Percentiles rank a stretch among this genome's conserved stretches.
phyloP scores from a whole-genome alignment of 2,113 vertebrate species.

The Myiagra hebetior region DNA sequence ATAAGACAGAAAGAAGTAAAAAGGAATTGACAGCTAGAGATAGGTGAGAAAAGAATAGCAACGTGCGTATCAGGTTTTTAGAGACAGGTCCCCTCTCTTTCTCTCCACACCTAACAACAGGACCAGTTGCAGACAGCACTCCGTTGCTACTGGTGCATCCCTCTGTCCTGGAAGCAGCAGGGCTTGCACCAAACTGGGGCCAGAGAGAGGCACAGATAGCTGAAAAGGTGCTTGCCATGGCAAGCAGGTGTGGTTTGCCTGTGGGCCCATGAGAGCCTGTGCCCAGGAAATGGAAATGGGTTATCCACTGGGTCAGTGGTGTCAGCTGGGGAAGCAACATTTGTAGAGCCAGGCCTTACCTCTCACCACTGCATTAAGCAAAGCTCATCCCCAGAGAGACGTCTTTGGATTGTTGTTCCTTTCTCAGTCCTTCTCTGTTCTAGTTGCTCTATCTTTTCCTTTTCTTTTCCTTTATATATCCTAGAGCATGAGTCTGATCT shows the following conservation, averaged over 20 bases:
- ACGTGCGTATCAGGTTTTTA: not conserved
- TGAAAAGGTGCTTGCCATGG: fast-evolving
- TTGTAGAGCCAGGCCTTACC: not conserved
- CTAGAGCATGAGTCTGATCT: not conserved
- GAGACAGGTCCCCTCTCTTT: not conserved
- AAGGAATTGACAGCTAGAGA: not conserved
- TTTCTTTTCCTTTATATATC: not conserved
- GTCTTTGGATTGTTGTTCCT: not conserved
- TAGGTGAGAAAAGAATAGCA: not conserved
- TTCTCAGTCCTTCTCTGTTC: not conserved
- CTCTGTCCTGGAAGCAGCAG: no score
- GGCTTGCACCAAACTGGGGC: not conserved
- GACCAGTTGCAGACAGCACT: not conserved
- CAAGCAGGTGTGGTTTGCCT: not conserved
- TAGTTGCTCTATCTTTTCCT: not conserved
- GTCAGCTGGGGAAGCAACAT: not conserved
- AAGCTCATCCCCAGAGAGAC: not conserved
- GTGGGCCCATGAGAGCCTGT: no score
- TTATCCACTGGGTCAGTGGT: not conserved
- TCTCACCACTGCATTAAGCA: fast-evolving
- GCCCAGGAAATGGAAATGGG: not conserved
- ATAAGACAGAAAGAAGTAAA: not conserved
- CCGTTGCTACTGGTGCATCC: not conserved
- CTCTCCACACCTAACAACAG: not conserved
- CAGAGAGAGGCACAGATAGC: not conserved